Evolutionary conservation across 1,140 invertebrate species (phyloP).

Genomic region (Eumaeus atala): DNA sequence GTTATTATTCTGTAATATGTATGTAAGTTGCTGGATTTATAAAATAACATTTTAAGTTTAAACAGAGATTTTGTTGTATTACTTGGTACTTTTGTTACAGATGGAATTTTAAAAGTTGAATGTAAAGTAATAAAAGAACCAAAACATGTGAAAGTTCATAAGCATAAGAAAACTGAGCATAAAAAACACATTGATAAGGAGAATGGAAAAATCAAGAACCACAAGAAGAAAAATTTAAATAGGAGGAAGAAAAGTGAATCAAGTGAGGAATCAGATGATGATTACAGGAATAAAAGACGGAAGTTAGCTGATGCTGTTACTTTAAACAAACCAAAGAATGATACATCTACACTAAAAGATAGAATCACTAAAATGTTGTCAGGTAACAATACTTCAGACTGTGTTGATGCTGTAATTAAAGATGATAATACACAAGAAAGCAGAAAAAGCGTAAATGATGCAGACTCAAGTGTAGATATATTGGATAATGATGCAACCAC

Average conservation of each 20-base stretch:
- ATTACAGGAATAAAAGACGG: constrained; percentile 57
- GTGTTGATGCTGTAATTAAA: not conserved
- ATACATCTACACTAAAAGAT: constrained; percentile 53
- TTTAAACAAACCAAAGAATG: constrained; percentile 43
- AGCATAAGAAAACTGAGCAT: constrained; percentile 36
- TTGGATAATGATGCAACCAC: not conserved
- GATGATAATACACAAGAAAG: not conserved
- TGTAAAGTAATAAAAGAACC: constrained; percentile 30
- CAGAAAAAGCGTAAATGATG: constrained; percentile 1
- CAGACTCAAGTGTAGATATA: not conserved
- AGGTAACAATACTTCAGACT: constrained; percentile 20
- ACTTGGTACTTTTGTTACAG: constrained; percentile 41
- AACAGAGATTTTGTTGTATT: constrained; percentile 38
- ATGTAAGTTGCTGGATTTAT: too few relatives aligned
- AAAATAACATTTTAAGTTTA: too few relatives aligned
- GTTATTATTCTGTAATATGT: too few relatives aligned
- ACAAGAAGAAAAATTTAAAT: constrained; percentile 38
- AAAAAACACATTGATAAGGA: constrained; percentile 18
- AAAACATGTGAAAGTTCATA: constrained; percentile 34
- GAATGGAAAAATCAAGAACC: constrained; percentile 33
- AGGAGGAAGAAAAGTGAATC: constrained; percentile 45
- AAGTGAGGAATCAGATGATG: constrained; percentile 61
- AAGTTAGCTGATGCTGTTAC: constrained; percentile 56
- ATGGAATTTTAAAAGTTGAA: constrained; percentile 30
- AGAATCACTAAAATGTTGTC: constrained; percentile 54